A percentile compares a stretch with the other conserved stretches of the same genome.
Conservation (phyloP, 2,113 vertebrate species). For the Dromiciops gliroides region DNA sequence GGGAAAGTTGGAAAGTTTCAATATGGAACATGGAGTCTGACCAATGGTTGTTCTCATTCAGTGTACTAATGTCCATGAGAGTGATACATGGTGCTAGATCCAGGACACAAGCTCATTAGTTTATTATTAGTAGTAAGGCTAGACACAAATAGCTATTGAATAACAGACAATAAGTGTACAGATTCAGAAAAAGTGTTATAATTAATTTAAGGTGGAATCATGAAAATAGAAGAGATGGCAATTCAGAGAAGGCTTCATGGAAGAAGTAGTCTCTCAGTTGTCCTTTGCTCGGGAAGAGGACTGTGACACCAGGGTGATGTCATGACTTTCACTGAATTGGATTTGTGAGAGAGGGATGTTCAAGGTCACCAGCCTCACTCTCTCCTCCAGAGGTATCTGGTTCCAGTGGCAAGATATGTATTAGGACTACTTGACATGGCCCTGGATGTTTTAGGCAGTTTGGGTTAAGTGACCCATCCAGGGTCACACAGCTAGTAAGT, state of each 20-base stretch:
- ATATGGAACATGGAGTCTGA: rapidly evolving
- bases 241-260: background rate
- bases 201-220: background rate
- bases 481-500: too few relatives aligned
- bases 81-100: background rate
- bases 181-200: background rate
- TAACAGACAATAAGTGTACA: background rate
- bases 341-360: too few relatives aligned
- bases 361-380: too few relatives aligned
- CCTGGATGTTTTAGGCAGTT: too few relatives aligned
- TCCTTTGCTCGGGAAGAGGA: too few relatives aligned
- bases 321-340: too few relatives aligned
- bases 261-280: too few relatives aligned
- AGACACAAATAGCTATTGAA: background rate
- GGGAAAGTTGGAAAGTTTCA: background rate
- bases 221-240: background rate
- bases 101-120: background rate
- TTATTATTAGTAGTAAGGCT: background rate
- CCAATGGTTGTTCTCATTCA: background rate
- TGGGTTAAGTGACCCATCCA: too few relatives aligned
- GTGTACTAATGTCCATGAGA: background rate
- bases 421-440: too few relatives aligned
- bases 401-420: too few relatives aligned
- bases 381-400: too few relatives aligned
- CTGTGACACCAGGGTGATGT: too few relatives aligned